Evolutionary conservation across 2,888 invertebrate species (phyloP).

Genomic region (Cheilosia grossa): DNA sequence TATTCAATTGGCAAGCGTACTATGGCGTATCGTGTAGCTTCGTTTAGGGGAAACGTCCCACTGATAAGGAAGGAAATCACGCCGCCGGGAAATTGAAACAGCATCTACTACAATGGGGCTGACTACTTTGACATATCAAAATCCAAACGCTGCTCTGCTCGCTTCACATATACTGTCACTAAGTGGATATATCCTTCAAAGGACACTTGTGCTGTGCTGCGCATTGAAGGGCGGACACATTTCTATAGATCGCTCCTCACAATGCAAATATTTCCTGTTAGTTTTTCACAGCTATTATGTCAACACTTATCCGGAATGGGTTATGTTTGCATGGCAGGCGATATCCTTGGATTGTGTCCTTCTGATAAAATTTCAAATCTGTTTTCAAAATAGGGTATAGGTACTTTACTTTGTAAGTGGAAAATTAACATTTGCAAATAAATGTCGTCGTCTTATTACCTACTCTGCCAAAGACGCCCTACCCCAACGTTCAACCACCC

Average conservation of each 20-base stretch:
- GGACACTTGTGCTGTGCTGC: slow-evolving; percentile 4
- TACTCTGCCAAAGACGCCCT: slow-evolving; percentile 37
- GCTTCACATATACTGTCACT: slow-evolving; percentile 4
- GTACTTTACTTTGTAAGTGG: slow-evolving; percentile 19
- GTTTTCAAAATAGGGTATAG: neutral
- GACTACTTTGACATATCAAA: slow-evolving; percentile 39
- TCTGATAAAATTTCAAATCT: slow-evolving; percentile 55
- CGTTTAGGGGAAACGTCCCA: slow-evolving; percentile 24
- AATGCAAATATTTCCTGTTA: slow-evolving; percentile 16
- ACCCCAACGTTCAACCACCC: neutral
- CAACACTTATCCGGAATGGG: slow-evolving; percentile 9
- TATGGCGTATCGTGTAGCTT: slow-evolving; percentile 5
- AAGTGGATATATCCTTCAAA: neutral
- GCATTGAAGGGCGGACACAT: neutral
- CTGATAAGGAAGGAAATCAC: slow-evolving; percentile 66
- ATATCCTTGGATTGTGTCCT: slow-evolving; percentile 6
- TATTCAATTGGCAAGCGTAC: slow-evolving; percentile 57
- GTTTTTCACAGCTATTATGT: neutral
- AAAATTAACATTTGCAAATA: slow-evolving; percentile 49
- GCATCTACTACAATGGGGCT: slow-evolving; percentile 35
- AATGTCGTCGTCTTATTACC: slow-evolving; percentile 43
- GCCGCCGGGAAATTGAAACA: slow-evolving; percentile 69
- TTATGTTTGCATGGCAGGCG: neutral
- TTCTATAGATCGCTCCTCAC: slow-evolving; percentile 22
- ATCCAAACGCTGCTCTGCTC: slow-evolving; percentile 22